Base-by-base conservation (phyloP, 1,140 invertebrate genomes). In the Tachypleus tridentatus region DNA sequence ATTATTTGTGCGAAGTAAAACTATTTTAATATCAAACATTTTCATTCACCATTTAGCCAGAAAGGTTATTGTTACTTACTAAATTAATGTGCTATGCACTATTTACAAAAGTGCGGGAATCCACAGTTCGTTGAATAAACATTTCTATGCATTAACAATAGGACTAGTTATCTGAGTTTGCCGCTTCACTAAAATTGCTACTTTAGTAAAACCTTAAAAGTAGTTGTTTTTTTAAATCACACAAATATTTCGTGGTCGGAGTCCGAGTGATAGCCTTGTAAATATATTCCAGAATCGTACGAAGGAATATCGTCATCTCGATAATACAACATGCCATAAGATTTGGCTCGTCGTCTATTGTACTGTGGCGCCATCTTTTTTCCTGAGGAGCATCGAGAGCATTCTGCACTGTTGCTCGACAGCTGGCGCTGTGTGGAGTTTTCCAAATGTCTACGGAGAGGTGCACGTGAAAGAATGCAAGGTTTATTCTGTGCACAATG, bases 181-280 rank as follows among this genome's bases (percentile, higher is more conserved):
- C 7, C 53, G 53, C 53, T 54, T 54, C 1, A 8, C n/a, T 54
- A 54, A 54, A 54, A 54, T n/a, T n/a, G 0, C 53, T 54, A 7
- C 53, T 54, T 2, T 29, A 29, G 29, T 29, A 29, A 29, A 29
- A 2, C 29, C 29, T 29, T 29, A 29, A 29, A 29, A 2, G 29
- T 29, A 29, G 2, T 29, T 29, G 0, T 29, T 29, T 29, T 29
- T 29, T 29, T 29, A 1, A 29, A 29, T 67, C 52, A 68, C 47
- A 68, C 67, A 52, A 68, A 68, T 11, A 68, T 68, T 50, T 68
- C 67, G 57, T 68, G 67, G 52, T 68, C 67, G 3, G 67, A 68
- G 51, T 68, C 67, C 10, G 67, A 68, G 53, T 68, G 67, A 49
- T 60, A 65, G 51, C 64, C 67, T 53, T 68, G 67, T 11, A 68